phyloP scores from a whole-genome alignment of 2,113 vertebrate species.

The Notothenia rossii region DNA sequence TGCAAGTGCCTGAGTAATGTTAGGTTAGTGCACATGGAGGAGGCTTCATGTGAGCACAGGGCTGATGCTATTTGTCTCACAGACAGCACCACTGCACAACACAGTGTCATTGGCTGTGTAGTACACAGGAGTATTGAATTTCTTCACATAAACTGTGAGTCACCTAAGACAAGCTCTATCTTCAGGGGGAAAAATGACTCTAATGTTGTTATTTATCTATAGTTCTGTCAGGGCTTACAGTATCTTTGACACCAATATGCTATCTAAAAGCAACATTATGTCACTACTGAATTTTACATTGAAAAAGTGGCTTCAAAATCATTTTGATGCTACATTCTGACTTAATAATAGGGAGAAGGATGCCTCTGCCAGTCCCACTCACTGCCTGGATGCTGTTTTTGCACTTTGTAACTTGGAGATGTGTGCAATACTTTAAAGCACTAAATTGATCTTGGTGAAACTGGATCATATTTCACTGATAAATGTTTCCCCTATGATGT shows the following conservation, averaged over 20 bases:
- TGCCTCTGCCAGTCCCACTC: too few relatives aligned
- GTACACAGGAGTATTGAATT: constrained; percentile 41
- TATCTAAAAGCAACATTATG: background rate
- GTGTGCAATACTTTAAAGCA: too few relatives aligned
- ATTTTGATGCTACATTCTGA: too few relatives aligned
- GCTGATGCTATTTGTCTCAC: constrained; percentile 33
- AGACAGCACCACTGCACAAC: constrained; percentile 12
- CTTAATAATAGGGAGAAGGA: too few relatives aligned
- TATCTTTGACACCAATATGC: background rate
- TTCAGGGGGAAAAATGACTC: constrained; percentile 1
- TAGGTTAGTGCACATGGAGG: background rate
- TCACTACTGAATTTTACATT: too few relatives aligned
- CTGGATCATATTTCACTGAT: too few relatives aligned
- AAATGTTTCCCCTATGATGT: too few relatives aligned
- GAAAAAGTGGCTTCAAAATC: too few relatives aligned
- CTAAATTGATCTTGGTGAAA: too few relatives aligned
- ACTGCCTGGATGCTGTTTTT: too few relatives aligned
- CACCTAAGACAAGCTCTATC: constrained; percentile 31
- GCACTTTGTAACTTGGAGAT: too few relatives aligned
- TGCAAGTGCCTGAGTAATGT: constrained; percentile 33
- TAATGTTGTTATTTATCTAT: constrained; percentile 16
- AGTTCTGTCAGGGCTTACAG: constrained; percentile 6
- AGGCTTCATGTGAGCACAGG: constrained; percentile 3
- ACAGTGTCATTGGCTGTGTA: constrained; percentile 29
- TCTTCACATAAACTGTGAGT: constrained; percentile 23